Conservation (phyloP, 2,797 vertebrate species). For the Tolypeutes matacus region DNA sequence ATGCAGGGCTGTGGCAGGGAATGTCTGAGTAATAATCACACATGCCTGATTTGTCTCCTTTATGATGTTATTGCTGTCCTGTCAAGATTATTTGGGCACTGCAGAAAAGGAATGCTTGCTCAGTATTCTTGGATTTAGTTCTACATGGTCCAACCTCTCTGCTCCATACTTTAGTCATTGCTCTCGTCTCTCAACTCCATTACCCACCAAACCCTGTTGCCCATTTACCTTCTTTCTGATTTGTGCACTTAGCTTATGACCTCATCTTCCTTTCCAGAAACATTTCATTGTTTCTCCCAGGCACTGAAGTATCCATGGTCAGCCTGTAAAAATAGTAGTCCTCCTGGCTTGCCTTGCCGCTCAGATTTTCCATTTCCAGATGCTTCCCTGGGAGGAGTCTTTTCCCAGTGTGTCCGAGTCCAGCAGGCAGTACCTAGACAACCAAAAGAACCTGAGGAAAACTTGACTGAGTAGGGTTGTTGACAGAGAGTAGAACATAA, state of each 20-base stretch:
- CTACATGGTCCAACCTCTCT: neutral
- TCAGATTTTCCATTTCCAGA: neutral
- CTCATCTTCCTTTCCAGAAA: slow-evolving; percentile 18
- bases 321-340: neutral
- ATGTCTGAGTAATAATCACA: slow-evolving; percentile 30
- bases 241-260: neutral
- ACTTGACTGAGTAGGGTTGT: neutral
- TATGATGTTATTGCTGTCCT: neutral
- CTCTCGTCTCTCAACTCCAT: neutral
- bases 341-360: slow-evolving; percentile 1
- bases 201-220: neutral
- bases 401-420: neutral
- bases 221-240: neutral
- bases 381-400: neutral
- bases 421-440: neutral
- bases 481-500: neutral
- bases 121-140: slow-evolving; percentile 17
- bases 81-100: neutral
- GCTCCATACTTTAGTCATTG: neutral
- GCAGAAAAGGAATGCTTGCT: neutral
- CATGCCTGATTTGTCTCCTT: neutral
- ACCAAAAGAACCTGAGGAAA: neutral
- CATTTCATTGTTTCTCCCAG: neutral
- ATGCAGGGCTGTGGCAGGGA: neutral
- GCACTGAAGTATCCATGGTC: neutral